Evolutionary conservation across 2,797 vertebrate genomes (phyloP), one percentile per base, ranked within the genome.

Genomic region (Delichon dasypus): DNA sequence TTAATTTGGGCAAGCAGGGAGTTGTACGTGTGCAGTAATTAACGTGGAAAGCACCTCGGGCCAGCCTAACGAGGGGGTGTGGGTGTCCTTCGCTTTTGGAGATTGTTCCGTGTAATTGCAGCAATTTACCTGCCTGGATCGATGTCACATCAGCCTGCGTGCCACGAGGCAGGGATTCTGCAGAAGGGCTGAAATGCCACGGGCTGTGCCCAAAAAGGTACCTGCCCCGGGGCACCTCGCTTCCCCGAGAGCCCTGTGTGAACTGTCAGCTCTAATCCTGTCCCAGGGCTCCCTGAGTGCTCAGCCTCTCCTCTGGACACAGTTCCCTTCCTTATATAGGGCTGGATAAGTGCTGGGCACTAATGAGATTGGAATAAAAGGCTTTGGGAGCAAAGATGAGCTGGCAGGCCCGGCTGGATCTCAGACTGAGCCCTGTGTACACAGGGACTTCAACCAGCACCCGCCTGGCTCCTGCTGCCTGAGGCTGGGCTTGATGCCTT

Each of bases 1-100:
- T 96, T 96, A 96, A 89, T 94, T 86, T 81, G 91, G 95, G 96
- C 93, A 91, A 81, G 96, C 91, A 29, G 7, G 58, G 96, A 95
- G 89, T 22, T 96, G 96, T 48, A 17, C 0, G 64, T 22, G 9
- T 17, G 26, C n/a, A 0, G 72, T 93, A 94, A 96, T 96, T 95
- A 95, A 22, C 13, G 1, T 66, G 90, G 91, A 96, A 90, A 95
- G 90, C 96, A 91, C 96, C 95, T 73, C 34, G 67, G 95, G 96
- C 95, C 93, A 86, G 62, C 88, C 55, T 65, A 70, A 61, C 26
- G 5, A 22, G 50, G 79, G 73, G 85, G 66, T 30, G 82, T 95
- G 90, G 93, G 95, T 96, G 96, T 86, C 96, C 96, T 94, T 36
- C 61, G 0, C 32, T 62, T 53, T 62, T 53, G 16, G 90, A 94